Evolutionary conservation across 1,140 invertebrate genomes (phyloP).

Genomic region (Phymastichus coffea): DNA sequence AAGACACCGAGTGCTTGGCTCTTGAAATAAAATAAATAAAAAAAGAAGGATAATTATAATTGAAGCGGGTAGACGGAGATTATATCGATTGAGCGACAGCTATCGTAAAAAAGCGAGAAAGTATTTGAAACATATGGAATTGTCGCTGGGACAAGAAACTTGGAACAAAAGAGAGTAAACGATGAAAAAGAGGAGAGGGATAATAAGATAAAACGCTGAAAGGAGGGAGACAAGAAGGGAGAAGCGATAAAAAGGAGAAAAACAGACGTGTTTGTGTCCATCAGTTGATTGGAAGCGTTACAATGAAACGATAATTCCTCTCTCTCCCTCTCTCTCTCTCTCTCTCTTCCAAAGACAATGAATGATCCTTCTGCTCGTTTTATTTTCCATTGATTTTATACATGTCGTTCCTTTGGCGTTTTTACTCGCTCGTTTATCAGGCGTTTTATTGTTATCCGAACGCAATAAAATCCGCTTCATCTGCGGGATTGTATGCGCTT

Average conservation of each 20-base stretch:
- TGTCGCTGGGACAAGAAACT: no score
- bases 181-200: conserved; percentile 1
- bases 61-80: no score
- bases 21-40: no score
- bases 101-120: conserved; percentile 20
- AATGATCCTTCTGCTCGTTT: conserved; percentile 18
- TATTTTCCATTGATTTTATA: conserved; percentile 16
- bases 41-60: no score
- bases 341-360: conserved; percentile 12
- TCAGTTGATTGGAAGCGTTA: conserved; percentile 17
- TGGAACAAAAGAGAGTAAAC: background rate
- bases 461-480: conserved; percentile 20
- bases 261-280: background rate
- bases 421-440: background rate
- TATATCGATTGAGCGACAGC: no score
- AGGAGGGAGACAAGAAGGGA: conserved; percentile 10
- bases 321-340: no score
- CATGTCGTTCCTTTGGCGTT: background rate
- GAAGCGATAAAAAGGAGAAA: conserved; percentile 8
- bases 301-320: conserved; percentile 23
- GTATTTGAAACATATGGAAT: background rate
- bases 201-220: no score
- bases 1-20: no score
- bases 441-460: conserved; percentile 10
- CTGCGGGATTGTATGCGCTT: background rate